These are phyloP conservation scores for Maconellicoccus hirsutus DNA, from an alignment of 1,140 invertebrate genomes.

Conservation along the genomic window DNA sequence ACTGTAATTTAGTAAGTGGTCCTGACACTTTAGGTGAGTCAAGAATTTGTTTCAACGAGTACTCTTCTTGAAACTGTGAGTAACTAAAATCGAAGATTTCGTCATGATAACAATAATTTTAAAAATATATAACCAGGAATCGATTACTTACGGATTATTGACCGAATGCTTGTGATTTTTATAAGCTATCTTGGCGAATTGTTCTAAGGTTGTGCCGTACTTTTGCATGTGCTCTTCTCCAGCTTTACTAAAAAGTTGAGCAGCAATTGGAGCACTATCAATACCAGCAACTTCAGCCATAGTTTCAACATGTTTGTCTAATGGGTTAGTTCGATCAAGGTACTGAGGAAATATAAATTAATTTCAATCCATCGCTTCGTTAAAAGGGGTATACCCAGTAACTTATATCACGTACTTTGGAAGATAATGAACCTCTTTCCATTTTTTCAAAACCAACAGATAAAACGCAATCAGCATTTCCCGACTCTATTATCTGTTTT, in stretches of 20 bases:
- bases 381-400: no score
- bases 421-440: slow-evolving; percentile 76
- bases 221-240: slow-evolving; percentile 94
- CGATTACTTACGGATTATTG: slow-evolving; percentile 73
- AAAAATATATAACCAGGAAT: no score
- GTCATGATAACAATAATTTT: no score
- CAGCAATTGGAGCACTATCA: slow-evolving; percentile 67
- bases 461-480: slow-evolving; percentile 71
- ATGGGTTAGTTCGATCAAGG: slow-evolving; percentile 79
- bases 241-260: slow-evolving; percentile 94
- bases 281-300: slow-evolving; percentile 73
- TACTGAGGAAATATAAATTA: slow-evolving; percentile 43
- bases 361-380: no score
- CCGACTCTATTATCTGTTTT: slow-evolving; percentile 80
- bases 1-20: slow-evolving; percentile 87
- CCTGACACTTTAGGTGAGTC: slow-evolving; percentile 74
- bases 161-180: slow-evolving; percentile 96
- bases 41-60: slow-evolving; percentile 77
- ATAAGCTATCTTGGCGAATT: slow-evolving; percentile 93
- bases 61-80: slow-evolving; percentile 85
- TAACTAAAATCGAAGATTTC: no score
- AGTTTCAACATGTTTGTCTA: slow-evolving; percentile 81
- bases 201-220: slow-evolving; percentile 83
- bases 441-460: slow-evolving; percentile 98
- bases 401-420: slow-evolving; percentile 41